A percentile compares a stretch with the other conserved stretches of the same genome.
phyloP scores from a whole-genome alignment of 2,888 invertebrate species.

The Tryphoninae sp. region DNA sequence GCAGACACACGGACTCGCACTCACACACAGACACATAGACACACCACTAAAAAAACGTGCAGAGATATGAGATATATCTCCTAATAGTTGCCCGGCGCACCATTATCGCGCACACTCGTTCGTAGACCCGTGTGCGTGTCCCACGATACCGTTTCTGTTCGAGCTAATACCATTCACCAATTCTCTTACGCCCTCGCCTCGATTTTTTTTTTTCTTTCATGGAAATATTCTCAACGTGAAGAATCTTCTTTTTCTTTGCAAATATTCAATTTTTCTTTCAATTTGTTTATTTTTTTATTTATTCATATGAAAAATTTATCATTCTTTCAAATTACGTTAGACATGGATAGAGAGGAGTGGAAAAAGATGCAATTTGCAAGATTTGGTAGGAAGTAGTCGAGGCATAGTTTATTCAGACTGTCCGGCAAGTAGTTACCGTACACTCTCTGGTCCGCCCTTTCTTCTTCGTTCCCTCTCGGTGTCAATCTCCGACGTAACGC shows the following conservation, averaged over 20 bases:
- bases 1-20: not conserved
- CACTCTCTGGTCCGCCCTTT: slow-evolving; percentile 43
- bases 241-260: not conserved
- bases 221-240: not conserved
- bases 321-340: not conserved
- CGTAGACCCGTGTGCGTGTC: not conserved
- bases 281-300: not conserved
- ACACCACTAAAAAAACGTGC: not conserved
- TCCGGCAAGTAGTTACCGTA: slow-evolving; percentile 37
- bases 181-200: slow-evolving; percentile 19
- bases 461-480: slow-evolving; percentile 7
- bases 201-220: slow-evolving; percentile 15
- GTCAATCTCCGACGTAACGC: not conserved
- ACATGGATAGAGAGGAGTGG: not conserved
- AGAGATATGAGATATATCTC: slow-evolving; percentile 29
- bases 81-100: slow-evolving; percentile 39
- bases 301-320: not conserved
- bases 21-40: not conserved
- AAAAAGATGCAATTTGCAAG: slow-evolving; percentile 30
- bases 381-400: slow-evolving; percentile 40
- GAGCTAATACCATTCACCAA: slow-evolving; percentile 22
- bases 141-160: slow-evolving; percentile 23
- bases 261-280: slow-evolving; percentile 10
- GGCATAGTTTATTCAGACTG: slow-evolving; percentile 48
- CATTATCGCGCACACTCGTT: slow-evolving; percentile 24